These are phyloP conservation scores for Florisuga fusca DNA, from an alignment of 2,797 vertebrate species.

Conservation along the genomic window DNA sequence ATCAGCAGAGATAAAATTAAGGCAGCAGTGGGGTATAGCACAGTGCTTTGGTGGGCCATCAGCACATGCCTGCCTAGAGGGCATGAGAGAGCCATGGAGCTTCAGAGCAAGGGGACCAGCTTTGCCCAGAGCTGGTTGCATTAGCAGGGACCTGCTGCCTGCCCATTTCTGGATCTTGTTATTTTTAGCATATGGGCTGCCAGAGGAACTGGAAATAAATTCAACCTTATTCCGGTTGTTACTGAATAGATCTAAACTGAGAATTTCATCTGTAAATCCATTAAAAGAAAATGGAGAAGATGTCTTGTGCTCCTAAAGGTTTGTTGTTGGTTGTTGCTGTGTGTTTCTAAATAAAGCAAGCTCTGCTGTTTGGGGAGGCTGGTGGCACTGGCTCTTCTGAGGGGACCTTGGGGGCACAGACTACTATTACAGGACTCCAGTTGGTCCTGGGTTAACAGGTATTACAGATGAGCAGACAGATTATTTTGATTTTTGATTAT, in stretches of 20 bases:
- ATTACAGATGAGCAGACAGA: constrained; percentile 18
- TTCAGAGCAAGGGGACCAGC: not conserved
- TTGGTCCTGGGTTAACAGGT: constrained; percentile 20
- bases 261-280: not conserved
- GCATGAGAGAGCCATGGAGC: not conserved
- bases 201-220: not conserved
- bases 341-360: not conserved
- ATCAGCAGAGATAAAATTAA: not conserved
- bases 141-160: not conserved
- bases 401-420: not conserved
- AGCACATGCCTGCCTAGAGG: not conserved
- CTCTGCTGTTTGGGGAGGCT: not conserved
- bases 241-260: not conserved
- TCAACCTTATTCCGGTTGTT: not conserved
- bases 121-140: not conserved
- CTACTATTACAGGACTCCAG: not conserved
- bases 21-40: not conserved
- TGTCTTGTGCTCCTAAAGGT: not conserved
- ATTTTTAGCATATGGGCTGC: rapidly evolving
- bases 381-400: not conserved
- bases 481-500: not conserved
- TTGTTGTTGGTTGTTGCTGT: not conserved
- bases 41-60: not conserved
- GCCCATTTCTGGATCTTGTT: not conserved
- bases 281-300: not conserved